Percentiles rank a stretch among this genome's conserved stretches.
These are phyloP conservation scores for Xiphorhynchus elegans DNA, from an alignment of 2,113 vertebrate species.

Conservation along the genomic window DNA sequence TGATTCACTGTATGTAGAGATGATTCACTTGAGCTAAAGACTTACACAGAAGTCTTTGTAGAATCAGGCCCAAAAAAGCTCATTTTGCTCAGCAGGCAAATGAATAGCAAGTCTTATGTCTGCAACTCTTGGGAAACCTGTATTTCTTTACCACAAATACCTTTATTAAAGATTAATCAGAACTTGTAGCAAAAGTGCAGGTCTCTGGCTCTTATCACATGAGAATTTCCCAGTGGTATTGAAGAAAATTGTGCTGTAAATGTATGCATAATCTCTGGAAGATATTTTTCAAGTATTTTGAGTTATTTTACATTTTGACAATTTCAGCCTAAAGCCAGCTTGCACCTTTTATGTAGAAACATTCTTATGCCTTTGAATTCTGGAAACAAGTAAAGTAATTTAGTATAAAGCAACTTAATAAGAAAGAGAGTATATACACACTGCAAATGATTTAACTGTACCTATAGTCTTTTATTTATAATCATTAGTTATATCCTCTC, in stretches of 20 bases:
- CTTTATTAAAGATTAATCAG: constrained; percentile 33
- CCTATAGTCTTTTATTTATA: not conserved
- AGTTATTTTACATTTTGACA: not conserved
- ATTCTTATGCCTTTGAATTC: not conserved
- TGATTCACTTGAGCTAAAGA: constrained; percentile 17
- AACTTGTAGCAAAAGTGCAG: not conserved
- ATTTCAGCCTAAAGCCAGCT: not conserved
- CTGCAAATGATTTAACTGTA: not conserved
- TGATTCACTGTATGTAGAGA: not conserved
- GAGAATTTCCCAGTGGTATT: not conserved
- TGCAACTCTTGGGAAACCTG: not conserved
- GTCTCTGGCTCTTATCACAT: not conserved
- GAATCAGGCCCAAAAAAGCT: not conserved
- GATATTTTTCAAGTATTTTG: not conserved
- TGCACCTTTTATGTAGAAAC: not conserved
- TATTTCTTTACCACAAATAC: constrained; percentile 10
- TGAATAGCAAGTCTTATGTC: not conserved
- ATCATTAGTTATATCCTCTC: not conserved
- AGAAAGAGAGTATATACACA: not conserved
- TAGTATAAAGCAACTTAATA: not conserved
- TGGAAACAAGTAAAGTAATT: not conserved
- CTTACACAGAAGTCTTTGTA: not conserved
- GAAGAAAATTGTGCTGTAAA: not conserved
- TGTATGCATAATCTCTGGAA: not conserved
- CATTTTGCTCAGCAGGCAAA: not conserved